Base-by-base conservation (phyloP, 92 coral and sea anemone genomes). In the Hydrozoanthus gracilis region DNA sequence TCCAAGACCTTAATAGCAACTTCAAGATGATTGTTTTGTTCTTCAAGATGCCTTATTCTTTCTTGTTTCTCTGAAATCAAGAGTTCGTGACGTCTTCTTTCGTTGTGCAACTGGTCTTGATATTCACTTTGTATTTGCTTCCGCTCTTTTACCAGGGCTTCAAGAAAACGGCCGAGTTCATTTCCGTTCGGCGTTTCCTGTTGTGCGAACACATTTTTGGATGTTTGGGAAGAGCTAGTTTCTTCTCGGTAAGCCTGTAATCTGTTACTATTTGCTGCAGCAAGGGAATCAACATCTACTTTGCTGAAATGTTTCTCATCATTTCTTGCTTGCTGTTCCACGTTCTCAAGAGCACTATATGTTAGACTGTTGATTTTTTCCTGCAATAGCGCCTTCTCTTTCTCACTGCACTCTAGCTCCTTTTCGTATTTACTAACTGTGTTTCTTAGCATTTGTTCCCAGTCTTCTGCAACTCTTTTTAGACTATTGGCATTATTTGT, bases 371-470 rank as follows among this genome's bases (percentile, higher is more conserved):
- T 4, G 12, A 80, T 5, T 8, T 65, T 52, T 6, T 65, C 85
- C 18, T 51, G 72, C 73, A 80, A 35, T 48, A 14, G 64, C 11
- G 14, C 60, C 12, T 87, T 88, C 35, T 94, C 95, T 4, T 94
- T 83, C 64, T 92, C 90, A 52, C 73, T 68, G 78, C 77, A 76
- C 76, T 88, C 90, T 17, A 92, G 69, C 8, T 92, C 92, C 58
- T 85, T 92, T 54, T 94, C 97, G 60, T 94, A 89, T 50, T 88
- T 88, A 17, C 73, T 60, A 44, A 91, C 77, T 13, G 95, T 83
- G 52, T 88, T 92, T 83, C 87, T 82, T 7, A 94, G 82, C 91
- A 92, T 88, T 73, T 86, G 82, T 48, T 92, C 95, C 97, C 97
- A 92, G 50, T 94, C 92, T 11, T 90, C 94, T 56, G 95, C 84